Conservation (phyloP, 2,113 vertebrate species). For the Nothobranchius furzeri region DNA sequence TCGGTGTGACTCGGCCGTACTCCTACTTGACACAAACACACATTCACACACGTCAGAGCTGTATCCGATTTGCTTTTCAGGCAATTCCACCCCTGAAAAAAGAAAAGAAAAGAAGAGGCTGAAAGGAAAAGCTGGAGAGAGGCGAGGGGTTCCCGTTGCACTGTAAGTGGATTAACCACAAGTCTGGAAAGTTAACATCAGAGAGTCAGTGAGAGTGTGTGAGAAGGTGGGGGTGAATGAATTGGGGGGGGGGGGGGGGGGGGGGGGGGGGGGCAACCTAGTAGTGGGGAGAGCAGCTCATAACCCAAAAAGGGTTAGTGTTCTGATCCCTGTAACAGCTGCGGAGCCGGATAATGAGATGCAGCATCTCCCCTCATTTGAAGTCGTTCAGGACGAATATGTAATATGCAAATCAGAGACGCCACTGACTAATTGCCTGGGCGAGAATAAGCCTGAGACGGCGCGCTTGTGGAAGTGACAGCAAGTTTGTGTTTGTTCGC, state of each 20-base stretch:
- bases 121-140: slow-evolving; percentile 45
- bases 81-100: slow-evolving; percentile 20
- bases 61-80: slow-evolving; percentile 59
- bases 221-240: not conserved
- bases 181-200: slow-evolving; percentile 61
- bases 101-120: slow-evolving; percentile 24
- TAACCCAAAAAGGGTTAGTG: slow-evolving; percentile 46
- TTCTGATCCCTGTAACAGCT: slow-evolving; percentile 60
- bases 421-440: slow-evolving; percentile 65
- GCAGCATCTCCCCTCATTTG: slow-evolving; percentile 18
- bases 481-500: slow-evolving; percentile 38
- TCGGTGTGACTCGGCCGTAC: slow-evolving; percentile 29
- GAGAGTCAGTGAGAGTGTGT: slow-evolving; percentile 10
- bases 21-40: not conserved
- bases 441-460: slow-evolving; percentile 25
- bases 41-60: slow-evolving; percentile 30
- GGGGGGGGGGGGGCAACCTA: slow-evolving; percentile 26
- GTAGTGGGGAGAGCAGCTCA: slow-evolving; percentile 36
- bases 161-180: slow-evolving; percentile 58
- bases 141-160: slow-evolving; percentile 33
- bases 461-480: slow-evolving; percentile 46
- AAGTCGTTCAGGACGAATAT: slow-evolving; percentile 49
- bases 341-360: slow-evolving; percentile 60
- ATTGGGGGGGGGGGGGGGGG: too few species aligned
- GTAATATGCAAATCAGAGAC: slow-evolving; percentile 66